Base-by-base conservation (phyloP, 2,888 invertebrate genomes). In the Drosophila austrosaltans region DNA sequence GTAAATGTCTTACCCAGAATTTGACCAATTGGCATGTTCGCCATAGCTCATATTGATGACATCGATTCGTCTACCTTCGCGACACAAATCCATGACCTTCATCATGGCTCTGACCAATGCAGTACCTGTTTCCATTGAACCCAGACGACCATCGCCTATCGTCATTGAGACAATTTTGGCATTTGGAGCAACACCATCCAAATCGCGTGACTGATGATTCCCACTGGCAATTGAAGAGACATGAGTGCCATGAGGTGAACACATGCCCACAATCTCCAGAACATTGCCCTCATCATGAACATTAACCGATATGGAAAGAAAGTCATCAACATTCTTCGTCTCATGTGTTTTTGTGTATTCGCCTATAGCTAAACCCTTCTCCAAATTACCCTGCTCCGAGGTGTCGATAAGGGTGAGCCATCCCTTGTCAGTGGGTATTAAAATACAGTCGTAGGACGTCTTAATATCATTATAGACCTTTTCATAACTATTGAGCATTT, bases 21-120 rank as follows among this genome's bases (percentile, higher is more conserved):
- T 96, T 2, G 97, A 95, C 96, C 98, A 98, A 92, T 98, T 96
- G 0, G 97, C 95, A 86, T 97, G 97, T 93, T 99, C 99, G 0
- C 99, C 99, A 87, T 99, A 99, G 90, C 98, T 99, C 97, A 98
- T 99, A 92, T 99, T 99, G 79, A 99, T 97, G 0, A 99, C 96
- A 90, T 99, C 97, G 61, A 97, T 93, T 82, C 94, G 94, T 82
- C 93, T 93, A 0, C 92, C 92, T 1, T 89, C 92, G 80, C 94
- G 93, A 56, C 94, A 93, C 20, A 96, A 90, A 87, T 96, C 95
- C 96, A 97, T 97, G 42, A 97, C 94, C 92, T 96, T 95, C 81
- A 97, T 96, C 94, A 98, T 98, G 7, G 98, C 98, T 75, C 99
- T 93, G 1, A 98, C 96, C 4, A 99, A 92, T 0, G 98, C 97